Conservation (phyloP, 2,888 invertebrate species). For the Germaria angustata region DNA sequence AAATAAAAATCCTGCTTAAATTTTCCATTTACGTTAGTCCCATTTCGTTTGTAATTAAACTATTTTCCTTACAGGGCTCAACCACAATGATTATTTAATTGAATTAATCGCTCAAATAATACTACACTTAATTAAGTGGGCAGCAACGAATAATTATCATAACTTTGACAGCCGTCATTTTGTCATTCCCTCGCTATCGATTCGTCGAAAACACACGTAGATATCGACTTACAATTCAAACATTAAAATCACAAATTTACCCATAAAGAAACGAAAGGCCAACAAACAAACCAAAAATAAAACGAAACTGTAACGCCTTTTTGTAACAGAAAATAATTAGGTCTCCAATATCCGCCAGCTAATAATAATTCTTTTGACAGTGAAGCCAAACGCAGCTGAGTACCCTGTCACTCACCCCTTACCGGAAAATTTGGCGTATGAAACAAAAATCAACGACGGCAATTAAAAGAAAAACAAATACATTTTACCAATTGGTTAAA, state of each 20-base stretch:
- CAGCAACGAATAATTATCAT: constrained; percentile 22
- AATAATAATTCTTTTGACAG: constrained; percentile 25
- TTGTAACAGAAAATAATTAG: constrained; percentile 41
- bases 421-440: not conserved
- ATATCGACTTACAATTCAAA: constrained; percentile 17
- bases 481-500: constrained; percentile 40
- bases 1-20: too few relatives aligned
- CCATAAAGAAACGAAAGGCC: not conserved
- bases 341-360: constrained; percentile 40
- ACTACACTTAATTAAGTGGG: not conserved
- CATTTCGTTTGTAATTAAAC: not conserved
- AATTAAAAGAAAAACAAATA: constrained; percentile 41
- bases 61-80: not conserved
- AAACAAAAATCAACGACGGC: not conserved
- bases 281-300: constrained; percentile 1
- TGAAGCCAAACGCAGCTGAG: not conserved
- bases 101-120: not conserved
- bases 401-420: not conserved
- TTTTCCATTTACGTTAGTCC: too few relatives aligned
- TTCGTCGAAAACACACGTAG: not conserved
- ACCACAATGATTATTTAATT: constrained; percentile 1
- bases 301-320: constrained; percentile 25
- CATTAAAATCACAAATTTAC: constrained; percentile 40
- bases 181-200: not conserved
- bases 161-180: not conserved